These are phyloP conservation scores for Melitaea athalia DNA, from an alignment of 2,888 invertebrate species.

Conservation along the genomic window DNA sequence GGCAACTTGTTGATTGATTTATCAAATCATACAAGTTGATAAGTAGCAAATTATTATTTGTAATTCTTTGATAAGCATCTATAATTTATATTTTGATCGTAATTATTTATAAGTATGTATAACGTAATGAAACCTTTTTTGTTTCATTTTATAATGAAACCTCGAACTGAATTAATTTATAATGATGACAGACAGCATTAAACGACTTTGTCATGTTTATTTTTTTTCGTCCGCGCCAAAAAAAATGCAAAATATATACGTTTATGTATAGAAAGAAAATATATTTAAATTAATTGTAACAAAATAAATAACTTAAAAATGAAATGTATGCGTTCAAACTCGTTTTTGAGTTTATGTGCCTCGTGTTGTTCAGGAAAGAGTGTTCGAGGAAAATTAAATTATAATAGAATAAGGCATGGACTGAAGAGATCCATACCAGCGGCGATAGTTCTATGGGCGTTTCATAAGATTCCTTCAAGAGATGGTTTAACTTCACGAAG, in stretches of 20 bases:
- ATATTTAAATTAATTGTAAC: not conserved
- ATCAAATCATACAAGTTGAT: slow-evolving; percentile 13
- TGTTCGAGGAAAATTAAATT: slow-evolving; percentile 29
- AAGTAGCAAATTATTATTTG: slow-evolving; percentile 22
- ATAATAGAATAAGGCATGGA: slow-evolving; percentile 50
- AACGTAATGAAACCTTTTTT: not conserved
- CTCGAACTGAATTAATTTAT: not conserved
- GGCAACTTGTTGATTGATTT: slow-evolving; percentile 31
- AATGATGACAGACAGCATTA: not conserved
- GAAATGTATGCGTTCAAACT: slow-evolving; percentile 15
- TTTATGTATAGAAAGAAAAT: not conserved
- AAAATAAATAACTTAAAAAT: slow-evolving; percentile 13
- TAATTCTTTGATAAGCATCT: not conserved
- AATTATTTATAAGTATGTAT: not conserved
- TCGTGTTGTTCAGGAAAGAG: slow-evolving; percentile 23
- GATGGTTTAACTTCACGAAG: slow-evolving; percentile 58
- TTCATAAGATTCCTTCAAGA: slow-evolving; percentile 55
- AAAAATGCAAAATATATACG: slow-evolving; percentile 11
- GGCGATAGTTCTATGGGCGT: slow-evolving; percentile 63
- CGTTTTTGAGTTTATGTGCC: slow-evolving; percentile 14
- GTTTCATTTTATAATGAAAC: slow-evolving; percentile 3
- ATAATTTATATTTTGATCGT: not conserved
- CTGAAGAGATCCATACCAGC: slow-evolving; percentile 55
- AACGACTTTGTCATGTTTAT: not conserved
- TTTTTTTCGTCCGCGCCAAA: not conserved